Percentiles rank a stretch among this genome's conserved stretches.
These are phyloP conservation scores for Actias luna DNA, from an alignment of 2,888 invertebrate species.

Conservation along the genomic window DNA sequence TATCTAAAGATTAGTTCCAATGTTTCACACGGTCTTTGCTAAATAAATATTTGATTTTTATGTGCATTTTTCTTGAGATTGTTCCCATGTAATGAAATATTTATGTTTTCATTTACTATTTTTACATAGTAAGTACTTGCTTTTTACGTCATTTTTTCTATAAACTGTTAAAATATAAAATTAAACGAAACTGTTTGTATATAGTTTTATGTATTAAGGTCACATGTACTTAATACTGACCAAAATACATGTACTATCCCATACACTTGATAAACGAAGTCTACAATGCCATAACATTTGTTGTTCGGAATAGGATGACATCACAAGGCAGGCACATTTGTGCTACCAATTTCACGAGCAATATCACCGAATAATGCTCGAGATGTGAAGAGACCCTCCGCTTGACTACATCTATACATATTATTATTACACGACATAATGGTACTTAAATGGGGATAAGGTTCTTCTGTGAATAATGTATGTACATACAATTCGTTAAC, in stretches of 20 bases:
- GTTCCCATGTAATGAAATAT: not conserved
- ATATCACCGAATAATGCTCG: constrained; percentile 54
- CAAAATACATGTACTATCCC: constrained; percentile 19
- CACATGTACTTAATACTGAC: constrained; percentile 20
- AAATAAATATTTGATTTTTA: not conserved
- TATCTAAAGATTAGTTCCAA: not conserved
- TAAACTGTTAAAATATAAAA: not conserved
- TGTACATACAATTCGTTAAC: not conserved
- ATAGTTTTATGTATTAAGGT: not conserved
- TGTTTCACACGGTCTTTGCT: not conserved
- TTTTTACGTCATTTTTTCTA: no score
- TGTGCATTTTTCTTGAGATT: not conserved
- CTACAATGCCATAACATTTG: constrained; percentile 12
- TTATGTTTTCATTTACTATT: not conserved
- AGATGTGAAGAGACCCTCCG: constrained; percentile 31
- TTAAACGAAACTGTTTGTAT: not conserved
- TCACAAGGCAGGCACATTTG: constrained; percentile 19
- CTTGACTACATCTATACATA: constrained; percentile 23
- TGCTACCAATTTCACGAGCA: constrained; percentile 43
- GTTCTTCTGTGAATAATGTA: constrained; percentile 22
- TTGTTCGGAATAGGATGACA: constrained; percentile 20
- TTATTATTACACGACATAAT: constrained; percentile 4
- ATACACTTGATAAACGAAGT: constrained; percentile 28
- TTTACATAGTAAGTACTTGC: no score
- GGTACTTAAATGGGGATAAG: constrained; percentile 15